phyloP scores from a whole-genome alignment of 2,797 vertebrate genomes.

The Distichodus sexfasciatus region DNA sequence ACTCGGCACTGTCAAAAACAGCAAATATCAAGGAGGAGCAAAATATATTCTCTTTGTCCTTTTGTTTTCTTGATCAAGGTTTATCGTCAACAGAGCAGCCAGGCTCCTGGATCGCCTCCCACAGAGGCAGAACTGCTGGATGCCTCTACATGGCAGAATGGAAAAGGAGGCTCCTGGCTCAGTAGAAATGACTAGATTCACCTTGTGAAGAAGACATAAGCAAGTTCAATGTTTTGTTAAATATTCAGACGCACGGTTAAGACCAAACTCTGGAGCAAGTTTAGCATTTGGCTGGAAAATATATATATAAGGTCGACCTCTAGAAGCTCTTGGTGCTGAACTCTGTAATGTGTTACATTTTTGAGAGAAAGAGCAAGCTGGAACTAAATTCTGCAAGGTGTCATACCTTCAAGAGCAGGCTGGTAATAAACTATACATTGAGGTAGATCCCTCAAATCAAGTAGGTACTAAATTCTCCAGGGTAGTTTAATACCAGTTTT shows the following conservation, averaged over 20 bases:
- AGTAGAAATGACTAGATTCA: constrained; percentile 6
- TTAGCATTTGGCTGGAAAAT: background rate
- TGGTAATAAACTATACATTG: too few species aligned
- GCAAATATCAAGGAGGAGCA: background rate
- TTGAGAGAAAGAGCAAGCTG: too few species aligned
- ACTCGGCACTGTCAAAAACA: background rate
- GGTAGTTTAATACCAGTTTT: too few species aligned
- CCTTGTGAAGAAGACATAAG: background rate
- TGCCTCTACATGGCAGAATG: background rate
- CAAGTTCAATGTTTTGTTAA: background rate
- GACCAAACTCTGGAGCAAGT: background rate
- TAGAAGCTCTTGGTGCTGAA: too few species aligned
- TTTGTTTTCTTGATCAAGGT: constrained; percentile 12
- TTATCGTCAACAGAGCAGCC: constrained; percentile 14
- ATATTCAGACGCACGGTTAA: background rate
- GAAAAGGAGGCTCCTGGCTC: constrained; percentile 17
- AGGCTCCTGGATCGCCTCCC: background rate
- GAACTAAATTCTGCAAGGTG: too few species aligned
- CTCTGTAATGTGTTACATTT: too few species aligned
- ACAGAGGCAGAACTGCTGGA: constrained; percentile 16
- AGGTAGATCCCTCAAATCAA: too few species aligned
- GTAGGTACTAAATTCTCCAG: too few species aligned
- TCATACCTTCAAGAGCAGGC: too few species aligned
- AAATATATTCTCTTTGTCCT: background rate
- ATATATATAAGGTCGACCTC: too few species aligned